Evolutionary conservation across 2,113 vertebrate species (phyloP).

Genomic region (Circaetus gallicus): DNA sequence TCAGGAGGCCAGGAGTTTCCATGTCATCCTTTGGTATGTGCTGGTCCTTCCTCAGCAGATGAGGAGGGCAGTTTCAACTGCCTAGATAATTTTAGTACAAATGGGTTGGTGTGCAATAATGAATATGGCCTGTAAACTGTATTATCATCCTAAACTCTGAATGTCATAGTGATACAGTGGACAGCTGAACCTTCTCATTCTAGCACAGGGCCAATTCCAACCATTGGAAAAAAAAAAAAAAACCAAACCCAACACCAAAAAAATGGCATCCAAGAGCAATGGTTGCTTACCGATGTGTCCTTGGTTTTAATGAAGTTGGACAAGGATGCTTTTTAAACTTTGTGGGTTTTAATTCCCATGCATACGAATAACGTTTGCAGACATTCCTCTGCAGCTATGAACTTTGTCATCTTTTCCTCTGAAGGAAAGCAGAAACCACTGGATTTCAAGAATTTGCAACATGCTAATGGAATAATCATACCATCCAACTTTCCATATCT

Average conservation of each 20-base stretch:
- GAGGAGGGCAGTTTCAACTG: neutral
- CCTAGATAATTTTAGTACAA: neutral
- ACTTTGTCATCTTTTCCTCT: neutral
- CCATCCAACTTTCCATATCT: neutral
- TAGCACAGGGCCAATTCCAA: neutral
- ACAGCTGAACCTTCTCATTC: neutral
- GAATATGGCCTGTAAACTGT: neutral
- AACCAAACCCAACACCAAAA: neutral
- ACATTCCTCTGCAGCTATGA: neutral
- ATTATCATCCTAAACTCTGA: neutral
- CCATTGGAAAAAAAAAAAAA: neutral
- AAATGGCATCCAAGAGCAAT: neutral
- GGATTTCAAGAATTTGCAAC: neutral
- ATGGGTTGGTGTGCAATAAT: neutral
- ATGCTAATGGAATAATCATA: neutral
- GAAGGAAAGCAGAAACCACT: neutral
- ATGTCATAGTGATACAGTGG: neutral
- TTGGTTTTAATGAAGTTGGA: neutral
- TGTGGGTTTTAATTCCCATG: neutral
- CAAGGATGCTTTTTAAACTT: neutral
- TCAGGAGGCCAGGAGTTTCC: neutral
- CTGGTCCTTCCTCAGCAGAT: neutral
- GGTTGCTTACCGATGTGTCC: neutral
- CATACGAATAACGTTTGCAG: rapidly evolving
- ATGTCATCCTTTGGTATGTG: rapidly evolving